These are phyloP conservation scores for Coronaproctus castanopsis DNA, from an alignment of 2,888 invertebrate species.

Conservation along the genomic window DNA sequence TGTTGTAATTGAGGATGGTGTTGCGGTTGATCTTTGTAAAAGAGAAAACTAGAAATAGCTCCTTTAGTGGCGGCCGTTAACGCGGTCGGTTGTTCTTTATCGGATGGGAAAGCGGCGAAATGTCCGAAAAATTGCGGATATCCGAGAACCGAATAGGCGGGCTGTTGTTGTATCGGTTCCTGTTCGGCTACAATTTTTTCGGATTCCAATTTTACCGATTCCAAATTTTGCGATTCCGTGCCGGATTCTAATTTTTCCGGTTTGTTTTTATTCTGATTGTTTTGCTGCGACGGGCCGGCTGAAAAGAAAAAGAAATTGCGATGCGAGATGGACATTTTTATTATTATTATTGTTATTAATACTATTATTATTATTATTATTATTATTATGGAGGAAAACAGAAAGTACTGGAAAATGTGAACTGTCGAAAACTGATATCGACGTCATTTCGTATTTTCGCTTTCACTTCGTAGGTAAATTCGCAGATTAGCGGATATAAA, in stretches of 20 bases:
- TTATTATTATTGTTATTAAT: too few relatives aligned
- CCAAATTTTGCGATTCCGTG: background rate
- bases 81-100: constrained; percentile 12
- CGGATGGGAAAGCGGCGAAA: constrained; percentile 3
- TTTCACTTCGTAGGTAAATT: too few relatives aligned
- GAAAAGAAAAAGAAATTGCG: too few relatives aligned
- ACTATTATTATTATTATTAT: too few relatives aligned
- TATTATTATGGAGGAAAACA: too few relatives aligned
- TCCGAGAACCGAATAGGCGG: constrained; percentile 32
- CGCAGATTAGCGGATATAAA: too few relatives aligned
- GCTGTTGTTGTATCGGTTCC: background rate
- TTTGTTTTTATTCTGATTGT: background rate
- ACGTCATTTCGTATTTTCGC: too few relatives aligned
- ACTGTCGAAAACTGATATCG: too few relatives aligned
- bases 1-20: constrained; percentile 2
- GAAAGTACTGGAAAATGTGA: too few relatives aligned
- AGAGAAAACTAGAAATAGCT: constrained; percentile 17
- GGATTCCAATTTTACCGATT: background rate
- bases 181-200: background rate
- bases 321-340: too few relatives aligned
- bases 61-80: constrained; percentile 16
- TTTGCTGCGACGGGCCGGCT: too few relatives aligned
- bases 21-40: constrained; percentile 16
- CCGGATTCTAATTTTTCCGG: background rate
- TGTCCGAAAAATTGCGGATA: constrained; percentile 28